phyloP scores from a whole-genome alignment of 2,888 invertebrate genomes.

The Creontiades dilutus region DNA sequence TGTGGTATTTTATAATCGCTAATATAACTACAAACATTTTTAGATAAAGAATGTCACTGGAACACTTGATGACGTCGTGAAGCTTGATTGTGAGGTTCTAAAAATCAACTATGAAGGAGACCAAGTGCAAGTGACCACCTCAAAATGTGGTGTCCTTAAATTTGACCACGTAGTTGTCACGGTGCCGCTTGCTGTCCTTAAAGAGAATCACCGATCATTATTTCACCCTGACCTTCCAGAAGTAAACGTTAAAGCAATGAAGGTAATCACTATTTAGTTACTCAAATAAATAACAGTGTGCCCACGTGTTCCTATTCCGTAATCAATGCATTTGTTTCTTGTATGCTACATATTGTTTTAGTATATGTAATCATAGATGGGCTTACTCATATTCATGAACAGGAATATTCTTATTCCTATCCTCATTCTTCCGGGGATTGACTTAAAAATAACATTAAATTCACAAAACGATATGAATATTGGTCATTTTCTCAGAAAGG shows the following conservation, averaged over 20 bases:
- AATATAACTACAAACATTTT: too few species aligned
- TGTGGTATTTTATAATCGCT: too few species aligned
- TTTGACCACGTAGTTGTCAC: conserved; percentile 86
- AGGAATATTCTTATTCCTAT: too few species aligned
- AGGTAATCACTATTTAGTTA: neutral
- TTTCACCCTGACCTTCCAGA: conserved; percentile 82
- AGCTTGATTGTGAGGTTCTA: conserved; percentile 73
- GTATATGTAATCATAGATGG: too few species aligned
- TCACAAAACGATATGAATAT: too few species aligned
- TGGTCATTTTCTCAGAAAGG: too few species aligned
- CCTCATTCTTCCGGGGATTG: too few species aligned
- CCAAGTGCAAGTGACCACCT: conserved; percentile 81
- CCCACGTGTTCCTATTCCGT: neutral
- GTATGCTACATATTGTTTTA: too few species aligned
- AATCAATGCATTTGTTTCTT: too few species aligned
- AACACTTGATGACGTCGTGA: conserved; percentile 35
- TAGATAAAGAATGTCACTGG: neutral
- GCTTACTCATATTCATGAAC: too few species aligned
- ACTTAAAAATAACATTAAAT: too few species aligned
- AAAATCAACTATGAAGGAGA: conserved; percentile 78
- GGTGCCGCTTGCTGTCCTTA: conserved; percentile 84
- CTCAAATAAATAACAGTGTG: too few species aligned
- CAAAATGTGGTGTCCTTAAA: conserved; percentile 80
- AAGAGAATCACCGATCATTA: conserved; percentile 81
- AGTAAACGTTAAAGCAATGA: conserved; percentile 80